These are phyloP conservation scores for Paramormyrops kingsleyae DNA, from an alignment of 2,113 vertebrate genomes.

Conservation along the genomic window DNA sequence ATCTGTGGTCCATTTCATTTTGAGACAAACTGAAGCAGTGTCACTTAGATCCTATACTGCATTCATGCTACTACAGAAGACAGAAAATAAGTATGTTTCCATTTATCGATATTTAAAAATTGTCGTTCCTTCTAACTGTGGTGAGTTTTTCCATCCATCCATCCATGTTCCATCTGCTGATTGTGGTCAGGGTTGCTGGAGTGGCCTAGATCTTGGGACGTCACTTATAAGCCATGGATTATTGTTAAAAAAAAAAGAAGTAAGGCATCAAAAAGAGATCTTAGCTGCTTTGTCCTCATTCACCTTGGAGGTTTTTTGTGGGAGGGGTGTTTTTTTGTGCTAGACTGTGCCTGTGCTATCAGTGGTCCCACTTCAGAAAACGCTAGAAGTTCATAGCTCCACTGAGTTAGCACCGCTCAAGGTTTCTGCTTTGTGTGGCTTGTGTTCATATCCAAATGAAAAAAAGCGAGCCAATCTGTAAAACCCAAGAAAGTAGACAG, in stretches of 20 bases:
- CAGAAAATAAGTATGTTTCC: not conserved
- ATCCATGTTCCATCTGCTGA: not conserved
- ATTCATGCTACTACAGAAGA: not conserved
- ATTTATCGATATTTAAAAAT: not conserved
- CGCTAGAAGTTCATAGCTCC: not conserved
- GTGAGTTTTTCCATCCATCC: not conserved
- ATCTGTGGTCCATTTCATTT: no score
- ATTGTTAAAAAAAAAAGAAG: not conserved
- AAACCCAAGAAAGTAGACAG: not conserved
- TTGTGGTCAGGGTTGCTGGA: not conserved
- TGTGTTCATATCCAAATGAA: constrained; percentile 12
- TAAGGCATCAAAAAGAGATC: not conserved
- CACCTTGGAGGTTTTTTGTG: constrained; percentile 14
- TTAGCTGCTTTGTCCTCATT: constrained; percentile 1
- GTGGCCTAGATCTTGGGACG: not conserved
- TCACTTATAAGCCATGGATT: not conserved
- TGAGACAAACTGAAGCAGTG: no score
- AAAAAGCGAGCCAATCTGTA: not conserved
- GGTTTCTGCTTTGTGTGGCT: not conserved
- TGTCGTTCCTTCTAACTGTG: not conserved
- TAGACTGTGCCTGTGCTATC: not conserved
- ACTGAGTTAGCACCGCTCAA: constrained; percentile 20
- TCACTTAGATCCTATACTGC: no score
- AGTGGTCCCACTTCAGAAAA: not conserved
- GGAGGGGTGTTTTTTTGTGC: constrained; percentile 3